Percentiles rank a stretch among this genome's conserved stretches.
phyloP scores from a whole-genome alignment of 2,888 invertebrate genomes.

The Drosophila tanythrix region DNA sequence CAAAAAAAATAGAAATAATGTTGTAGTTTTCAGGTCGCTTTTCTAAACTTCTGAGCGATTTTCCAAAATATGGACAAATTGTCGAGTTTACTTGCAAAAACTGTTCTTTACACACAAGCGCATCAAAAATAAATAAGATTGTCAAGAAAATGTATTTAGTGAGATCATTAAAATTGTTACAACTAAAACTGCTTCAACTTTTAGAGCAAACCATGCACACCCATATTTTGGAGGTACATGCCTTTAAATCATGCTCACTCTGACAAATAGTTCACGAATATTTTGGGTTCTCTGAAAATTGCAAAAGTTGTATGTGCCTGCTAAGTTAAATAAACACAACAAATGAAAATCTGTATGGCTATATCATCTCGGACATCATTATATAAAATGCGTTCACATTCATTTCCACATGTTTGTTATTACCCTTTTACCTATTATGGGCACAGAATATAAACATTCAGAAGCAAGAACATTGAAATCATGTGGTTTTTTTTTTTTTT shows the following conservation, averaged over 20 bases:
- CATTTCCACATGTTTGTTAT: neutral
- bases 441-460: neutral
- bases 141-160: neutral
- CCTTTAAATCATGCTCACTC: neutral
- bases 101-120: neutral
- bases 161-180: neutral
- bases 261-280: neutral
- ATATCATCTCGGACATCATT: neutral
- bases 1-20: neutral
- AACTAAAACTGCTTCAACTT: neutral
- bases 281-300: neutral
- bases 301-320: neutral
- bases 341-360: neutral
- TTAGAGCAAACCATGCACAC: neutral
- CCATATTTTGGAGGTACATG: neutral
- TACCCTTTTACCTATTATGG: slow-evolving; percentile 6
- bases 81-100: neutral
- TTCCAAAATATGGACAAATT: neutral
- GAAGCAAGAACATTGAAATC: slow-evolving; percentile 1
- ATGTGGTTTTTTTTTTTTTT: neutral
- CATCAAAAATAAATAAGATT: neutral
- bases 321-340: neutral
- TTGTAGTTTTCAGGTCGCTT: neutral
- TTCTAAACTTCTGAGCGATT: neutral
- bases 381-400: slow-evolving; percentile 3